Base-by-base conservation (phyloP, 2,888 invertebrate genomes). In the Sarcophaga caerulescens region DNA sequence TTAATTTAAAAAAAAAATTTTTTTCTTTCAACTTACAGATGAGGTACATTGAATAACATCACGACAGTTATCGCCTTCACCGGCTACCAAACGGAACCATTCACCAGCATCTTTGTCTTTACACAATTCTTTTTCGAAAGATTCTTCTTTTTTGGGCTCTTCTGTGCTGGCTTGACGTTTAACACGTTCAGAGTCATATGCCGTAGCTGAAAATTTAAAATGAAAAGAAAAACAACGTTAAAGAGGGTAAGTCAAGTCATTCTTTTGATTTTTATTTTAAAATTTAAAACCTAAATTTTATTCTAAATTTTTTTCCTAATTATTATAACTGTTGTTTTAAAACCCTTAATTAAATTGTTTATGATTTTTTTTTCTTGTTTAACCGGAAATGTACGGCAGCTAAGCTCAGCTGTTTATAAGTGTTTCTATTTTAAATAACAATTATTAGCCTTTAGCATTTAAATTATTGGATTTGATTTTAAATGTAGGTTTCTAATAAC, bases 11-110 rank as follows among this genome's bases (percentile, higher is more conserved):
- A 62, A 14, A 44, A 62, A 68, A 12, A 52, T 21, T 12, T 17
- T 11, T 52, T 71, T 69, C 1, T 4, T 8, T 21, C 4, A 25
- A 95, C 95, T 94, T 93, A 97, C 97, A 92, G 98, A 98, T 92
- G 97, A 97, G 89, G 98, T 98, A 94, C 98, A 98, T 94, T 98
- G 98, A 93, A 98, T 98, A 93, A 98, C 98, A 94, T 98, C 98
- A 93, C 98, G 96, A 93, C 98, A 98, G 93, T 97, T 97, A 94
- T 98, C 98, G 90, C 97, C 97, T 90, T 98, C 97, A 90, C 97
- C 97, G 87, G 97, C 96, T 87, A 97, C 96, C 92, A 98, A 94
- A 91, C 98, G 96, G 95, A 98, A 98, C 98, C 98, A 98, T 94
- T 98, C 98, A 88, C 98, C 98, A 75, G 98, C 98, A 94, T 97